Percentiles rank a stretch among this genome's conserved stretches.
Evolutionary conservation across 2,797 vertebrate genomes (phyloP).

Genomic region (Hafferia zeledoni): DNA sequence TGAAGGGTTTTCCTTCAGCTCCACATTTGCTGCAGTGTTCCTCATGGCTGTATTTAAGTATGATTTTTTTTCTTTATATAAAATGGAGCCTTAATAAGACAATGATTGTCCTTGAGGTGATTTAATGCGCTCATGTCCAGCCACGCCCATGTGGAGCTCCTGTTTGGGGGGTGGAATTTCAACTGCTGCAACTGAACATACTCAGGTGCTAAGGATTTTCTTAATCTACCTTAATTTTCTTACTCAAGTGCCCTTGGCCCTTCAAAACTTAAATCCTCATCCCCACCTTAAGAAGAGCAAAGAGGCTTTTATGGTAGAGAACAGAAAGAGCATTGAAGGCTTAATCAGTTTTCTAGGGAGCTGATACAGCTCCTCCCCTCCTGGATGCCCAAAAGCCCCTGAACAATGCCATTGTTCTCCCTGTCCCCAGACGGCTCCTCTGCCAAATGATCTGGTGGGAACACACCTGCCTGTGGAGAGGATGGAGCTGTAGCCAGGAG

Average conservation of each 20-base stretch:
- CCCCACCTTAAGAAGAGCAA: not conserved
- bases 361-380: not conserved
- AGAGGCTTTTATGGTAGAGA: not conserved
- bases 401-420: not conserved
- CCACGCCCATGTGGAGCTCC: not conserved
- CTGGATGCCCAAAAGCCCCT: not conserved
- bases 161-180: not conserved
- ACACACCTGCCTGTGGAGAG: not conserved
- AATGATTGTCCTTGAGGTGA: not conserved
- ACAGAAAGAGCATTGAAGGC: not conserved
- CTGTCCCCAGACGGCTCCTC: not conserved
- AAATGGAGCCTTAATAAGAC: constrained; percentile 64
- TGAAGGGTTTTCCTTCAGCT: constrained; percentile 20
- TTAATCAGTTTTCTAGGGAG: not conserved
- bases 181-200: not conserved
- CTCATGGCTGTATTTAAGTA: constrained; percentile 32
- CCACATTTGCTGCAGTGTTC: not conserved
- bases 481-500: not conserved
- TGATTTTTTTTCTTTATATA: constrained; percentile 44
- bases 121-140: not conserved
- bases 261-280: not conserved
- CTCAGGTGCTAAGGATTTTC: not conserved
- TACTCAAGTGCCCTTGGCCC: not conserved
- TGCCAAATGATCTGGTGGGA: not conserved
- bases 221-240: not conserved